Conservation (phyloP, 35 echinoderm and acorn worm species). For the Patiria miniata region DNA sequence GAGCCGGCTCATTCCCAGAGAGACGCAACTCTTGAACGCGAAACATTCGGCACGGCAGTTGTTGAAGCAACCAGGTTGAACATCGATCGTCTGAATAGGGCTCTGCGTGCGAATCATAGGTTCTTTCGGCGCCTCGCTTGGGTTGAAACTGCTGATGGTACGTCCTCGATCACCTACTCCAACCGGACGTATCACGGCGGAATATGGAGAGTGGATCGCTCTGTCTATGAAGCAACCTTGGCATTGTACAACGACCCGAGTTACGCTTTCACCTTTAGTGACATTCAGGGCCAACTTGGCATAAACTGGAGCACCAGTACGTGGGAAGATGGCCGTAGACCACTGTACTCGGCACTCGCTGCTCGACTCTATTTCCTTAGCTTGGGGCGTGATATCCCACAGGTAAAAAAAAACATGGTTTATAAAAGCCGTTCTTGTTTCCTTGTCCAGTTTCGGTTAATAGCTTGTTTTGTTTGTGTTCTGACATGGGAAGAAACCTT, state of each 20-base stretch:
- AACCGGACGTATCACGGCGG: not conserved
- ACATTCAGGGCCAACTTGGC: not conserved
- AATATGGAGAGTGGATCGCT: slow-evolving; percentile 1
- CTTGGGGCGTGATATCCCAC: not conserved
- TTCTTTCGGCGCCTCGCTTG: not conserved
- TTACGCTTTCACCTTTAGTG: not conserved
- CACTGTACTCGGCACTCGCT: slow-evolving; percentile 20
- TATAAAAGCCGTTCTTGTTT: no score
- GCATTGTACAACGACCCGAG: not conserved
- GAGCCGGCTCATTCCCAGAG: no score
- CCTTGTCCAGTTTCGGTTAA: no score
- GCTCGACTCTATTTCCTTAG: not conserved
- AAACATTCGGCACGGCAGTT: not conserved
- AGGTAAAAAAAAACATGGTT: not conserved
- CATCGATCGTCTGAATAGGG: not conserved
- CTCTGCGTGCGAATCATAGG: not conserved
- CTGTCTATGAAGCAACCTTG: not conserved
- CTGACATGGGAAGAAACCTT: no score
- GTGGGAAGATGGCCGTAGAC: slow-evolving; percentile 1
- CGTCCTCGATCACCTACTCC: not conserved
- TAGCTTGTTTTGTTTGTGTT: no score
- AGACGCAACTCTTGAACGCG: not conserved
- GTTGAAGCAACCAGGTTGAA: not conserved
- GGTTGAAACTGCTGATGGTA: not conserved
- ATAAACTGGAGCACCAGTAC: not conserved